phyloP scores from a whole-genome alignment of 2,113 vertebrate genomes.

The Forbesichthys papilliferus region DNA sequence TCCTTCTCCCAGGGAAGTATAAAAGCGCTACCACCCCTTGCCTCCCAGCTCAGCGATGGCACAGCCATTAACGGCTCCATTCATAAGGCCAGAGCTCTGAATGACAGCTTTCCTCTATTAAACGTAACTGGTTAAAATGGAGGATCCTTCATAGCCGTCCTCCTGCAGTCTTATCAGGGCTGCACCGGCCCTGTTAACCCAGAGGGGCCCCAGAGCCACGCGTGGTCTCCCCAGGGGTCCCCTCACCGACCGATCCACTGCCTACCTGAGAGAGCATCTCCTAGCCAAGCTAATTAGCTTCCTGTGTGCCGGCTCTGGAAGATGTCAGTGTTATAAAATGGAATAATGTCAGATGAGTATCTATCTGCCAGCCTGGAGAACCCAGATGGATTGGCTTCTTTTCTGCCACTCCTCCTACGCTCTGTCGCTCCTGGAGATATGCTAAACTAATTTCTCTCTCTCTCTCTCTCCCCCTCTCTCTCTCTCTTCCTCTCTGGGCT shows the following conservation, averaged over 20 bases:
- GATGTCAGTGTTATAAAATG: constrained; percentile 71
- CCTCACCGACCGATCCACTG: constrained; percentile 48
- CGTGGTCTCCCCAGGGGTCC: constrained; percentile 8
- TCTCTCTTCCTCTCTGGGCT: not conserved
- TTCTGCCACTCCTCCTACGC: constrained; percentile 1
- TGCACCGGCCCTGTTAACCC: constrained; percentile 72
- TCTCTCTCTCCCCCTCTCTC: not conserved
- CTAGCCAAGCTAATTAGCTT: constrained; percentile 76
- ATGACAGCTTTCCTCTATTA: constrained; percentile 62
- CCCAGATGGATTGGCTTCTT: constrained; percentile 31
- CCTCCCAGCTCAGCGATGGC: not conserved
- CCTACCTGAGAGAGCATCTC: constrained; percentile 59
- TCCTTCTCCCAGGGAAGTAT: too few relatives aligned
- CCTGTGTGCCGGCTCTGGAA: constrained; percentile 52
- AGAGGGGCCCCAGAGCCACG: constrained; percentile 45
- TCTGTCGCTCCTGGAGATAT: not conserved
- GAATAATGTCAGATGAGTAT: constrained; percentile 79
- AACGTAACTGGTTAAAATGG: constrained; percentile 60
- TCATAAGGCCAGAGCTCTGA: constrained; percentile 1
- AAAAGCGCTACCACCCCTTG: not conserved
- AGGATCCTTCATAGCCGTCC: constrained; percentile 52
- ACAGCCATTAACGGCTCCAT: not conserved
- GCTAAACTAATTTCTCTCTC: constrained; percentile 16
- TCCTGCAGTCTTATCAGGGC: constrained; percentile 61
- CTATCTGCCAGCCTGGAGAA: constrained; percentile 64